A percentile compares a stretch with the other conserved stretches of the same genome.
Evolutionary conservation across 1,140 invertebrate genomes (phyloP).

Genomic region (Cydia fagiglandana): DNA sequence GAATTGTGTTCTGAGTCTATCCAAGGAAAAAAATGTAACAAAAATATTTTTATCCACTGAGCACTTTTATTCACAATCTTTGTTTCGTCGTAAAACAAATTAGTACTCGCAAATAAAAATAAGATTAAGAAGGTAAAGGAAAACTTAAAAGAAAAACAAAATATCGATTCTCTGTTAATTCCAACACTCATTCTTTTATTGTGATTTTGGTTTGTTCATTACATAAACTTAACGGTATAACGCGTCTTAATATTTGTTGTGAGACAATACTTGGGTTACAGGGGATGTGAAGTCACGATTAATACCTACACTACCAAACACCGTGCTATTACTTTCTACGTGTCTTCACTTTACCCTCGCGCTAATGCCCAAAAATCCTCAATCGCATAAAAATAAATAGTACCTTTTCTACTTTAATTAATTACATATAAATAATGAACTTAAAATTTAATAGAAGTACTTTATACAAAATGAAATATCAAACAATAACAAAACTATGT

Average conservation of each 20-base stretch:
- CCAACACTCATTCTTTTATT: slow-evolving; percentile 79
- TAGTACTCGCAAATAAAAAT: slow-evolving; percentile 51
- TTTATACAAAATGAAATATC: slow-evolving; percentile 72
- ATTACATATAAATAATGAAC: slow-evolving; percentile 73
- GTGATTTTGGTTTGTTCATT: slow-evolving; percentile 72
- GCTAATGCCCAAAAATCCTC: slow-evolving; percentile 62
- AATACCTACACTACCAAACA: slow-evolving; percentile 41
- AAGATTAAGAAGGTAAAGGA: slow-evolving; percentile 56
- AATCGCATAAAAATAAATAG: slow-evolving; percentile 71
- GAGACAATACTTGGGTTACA: slow-evolving; percentile 66
- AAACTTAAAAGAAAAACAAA: slow-evolving; percentile 65
- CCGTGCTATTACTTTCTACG: slow-evolving; percentile 27
- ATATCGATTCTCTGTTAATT: slow-evolving; percentile 75
- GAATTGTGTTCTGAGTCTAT: slow-evolving; percentile 36
- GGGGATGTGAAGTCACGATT: slow-evolving; percentile 57
- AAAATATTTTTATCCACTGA: slow-evolving; percentile 23
- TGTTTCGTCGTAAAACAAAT: slow-evolving; percentile 46
- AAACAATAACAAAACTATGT: slow-evolving; percentile 47
- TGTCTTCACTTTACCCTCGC: slow-evolving; percentile 56
- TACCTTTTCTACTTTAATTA: slow-evolving; percentile 69
- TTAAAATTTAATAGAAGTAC: slow-evolving; percentile 56
- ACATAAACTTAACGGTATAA: slow-evolving; percentile 54
- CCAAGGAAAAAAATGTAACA: neutral
- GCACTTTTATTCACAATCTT: slow-evolving; percentile 35
- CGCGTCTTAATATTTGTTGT: slow-evolving; percentile 79